Percentiles rank a stretch among this genome's conserved stretches.
These are phyloP conservation scores for Pseudochirops corinnae DNA, from an alignment of 2,797 vertebrate species.

Conservation along the genomic window DNA sequence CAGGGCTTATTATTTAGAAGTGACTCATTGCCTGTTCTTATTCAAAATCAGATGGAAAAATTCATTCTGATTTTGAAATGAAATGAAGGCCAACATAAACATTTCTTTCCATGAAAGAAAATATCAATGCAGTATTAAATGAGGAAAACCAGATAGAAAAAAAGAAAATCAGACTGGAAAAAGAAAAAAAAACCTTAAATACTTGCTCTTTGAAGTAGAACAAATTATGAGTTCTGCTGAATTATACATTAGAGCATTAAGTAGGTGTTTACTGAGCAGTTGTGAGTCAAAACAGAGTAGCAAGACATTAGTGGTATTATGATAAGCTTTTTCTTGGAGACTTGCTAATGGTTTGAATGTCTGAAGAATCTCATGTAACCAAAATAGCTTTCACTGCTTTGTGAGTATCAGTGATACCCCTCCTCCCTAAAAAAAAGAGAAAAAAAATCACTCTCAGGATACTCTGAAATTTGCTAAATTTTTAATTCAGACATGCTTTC, in stretches of 20 bases:
- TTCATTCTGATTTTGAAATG: neutral
- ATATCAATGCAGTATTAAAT: neutral
- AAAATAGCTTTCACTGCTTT: neutral
- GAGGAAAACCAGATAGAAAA: neutral
- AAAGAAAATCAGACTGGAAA: neutral
- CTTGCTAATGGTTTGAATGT: constrained; percentile 27
- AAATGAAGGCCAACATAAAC: neutral
- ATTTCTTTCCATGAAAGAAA: neutral
- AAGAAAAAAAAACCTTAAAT: constrained; percentile 22
- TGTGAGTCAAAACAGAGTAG: constrained; percentile 13
- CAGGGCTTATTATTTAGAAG: neutral
- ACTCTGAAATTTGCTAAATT: constrained; percentile 32
- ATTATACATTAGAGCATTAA: neutral
- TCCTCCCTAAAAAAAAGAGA: neutral
- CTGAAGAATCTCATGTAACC: neutral
- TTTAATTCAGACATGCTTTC: neutral
- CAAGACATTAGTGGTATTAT: constrained; percentile 7
- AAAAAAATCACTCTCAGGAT: neutral
- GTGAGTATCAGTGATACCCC: neutral
- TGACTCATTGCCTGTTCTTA: neutral
- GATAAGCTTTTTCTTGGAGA: constrained; percentile 55
- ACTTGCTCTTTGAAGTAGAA: constrained; percentile 51
- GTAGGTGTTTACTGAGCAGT: constrained; percentile 37
- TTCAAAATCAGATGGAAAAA: neutral
- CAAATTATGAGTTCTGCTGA: constrained; percentile 47